These are phyloP conservation scores for Buphagus erythrorhynchus DNA, from an alignment of 2,797 vertebrate genomes.

Conservation along the genomic window DNA sequence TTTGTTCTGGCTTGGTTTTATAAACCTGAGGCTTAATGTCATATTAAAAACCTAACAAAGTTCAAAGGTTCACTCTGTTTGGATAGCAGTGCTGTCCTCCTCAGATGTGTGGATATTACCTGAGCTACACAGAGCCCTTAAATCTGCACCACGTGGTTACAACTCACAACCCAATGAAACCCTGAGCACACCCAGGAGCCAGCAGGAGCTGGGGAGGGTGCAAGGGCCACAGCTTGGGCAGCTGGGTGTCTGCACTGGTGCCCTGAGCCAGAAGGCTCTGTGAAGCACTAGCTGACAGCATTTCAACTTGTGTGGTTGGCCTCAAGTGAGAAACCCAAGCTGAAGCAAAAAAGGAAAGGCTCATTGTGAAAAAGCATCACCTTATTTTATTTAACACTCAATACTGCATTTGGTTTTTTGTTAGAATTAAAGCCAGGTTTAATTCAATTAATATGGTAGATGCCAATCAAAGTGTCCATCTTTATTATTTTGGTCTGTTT, in stretches of 20 bases:
- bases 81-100: background rate
- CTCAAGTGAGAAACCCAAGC: background rate
- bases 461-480: background rate
- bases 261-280: background rate
- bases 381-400: background rate
- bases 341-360: background rate
- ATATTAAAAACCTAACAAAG: background rate
- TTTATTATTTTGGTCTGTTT: background rate
- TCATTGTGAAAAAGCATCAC: background rate
- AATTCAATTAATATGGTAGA: background rate
- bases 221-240: background rate
- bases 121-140: background rate
- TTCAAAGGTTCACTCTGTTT: constrained; percentile 43
- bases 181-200: background rate
- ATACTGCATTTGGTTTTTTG: background rate
- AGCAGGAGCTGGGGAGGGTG: background rate
- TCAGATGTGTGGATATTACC: constrained; percentile 6
- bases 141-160: background rate
- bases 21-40: background rate
- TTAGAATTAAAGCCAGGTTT: background rate
- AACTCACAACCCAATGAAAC: background rate
- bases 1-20: constrained; percentile 27
- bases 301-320: background rate
- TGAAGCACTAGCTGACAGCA: background rate
- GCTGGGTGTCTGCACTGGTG: background rate